Conservation (phyloP, 2,113 vertebrate genomes). For the Chaenogobius annularis region DNA sequence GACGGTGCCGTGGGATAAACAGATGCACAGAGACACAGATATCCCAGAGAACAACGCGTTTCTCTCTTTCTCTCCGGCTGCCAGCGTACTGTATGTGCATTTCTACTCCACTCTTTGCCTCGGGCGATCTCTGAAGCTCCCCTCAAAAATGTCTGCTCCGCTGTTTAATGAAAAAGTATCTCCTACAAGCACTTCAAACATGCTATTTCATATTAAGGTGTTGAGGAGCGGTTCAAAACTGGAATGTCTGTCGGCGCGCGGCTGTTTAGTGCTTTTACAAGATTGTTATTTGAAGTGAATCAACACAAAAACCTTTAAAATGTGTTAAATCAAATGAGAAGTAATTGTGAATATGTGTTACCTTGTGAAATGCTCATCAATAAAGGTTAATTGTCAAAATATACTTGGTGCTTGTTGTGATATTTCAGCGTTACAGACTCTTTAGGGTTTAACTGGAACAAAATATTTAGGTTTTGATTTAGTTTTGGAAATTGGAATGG, state of each 20-base stretch:
- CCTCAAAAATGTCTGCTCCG: constrained; percentile 44
- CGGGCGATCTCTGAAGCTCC: constrained; percentile 51
- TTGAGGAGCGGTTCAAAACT: not conserved
- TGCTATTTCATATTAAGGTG: constrained; percentile 6
- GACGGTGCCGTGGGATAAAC: constrained; percentile 63
- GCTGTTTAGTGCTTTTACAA: constrained; percentile 1
- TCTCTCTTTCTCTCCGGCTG: constrained; percentile 11
- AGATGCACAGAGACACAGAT: constrained; percentile 63
- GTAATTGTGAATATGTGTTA: not conserved
- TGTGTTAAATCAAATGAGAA: not conserved
- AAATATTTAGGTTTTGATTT: too few species aligned
- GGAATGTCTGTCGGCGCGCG: too few species aligned
- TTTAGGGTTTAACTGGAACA: too few species aligned
- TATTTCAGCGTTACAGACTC: too few species aligned
- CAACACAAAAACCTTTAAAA: not conserved
- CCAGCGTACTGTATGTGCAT: constrained; percentile 44
- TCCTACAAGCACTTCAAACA: constrained; percentile 41
- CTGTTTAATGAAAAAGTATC: constrained; percentile 37
- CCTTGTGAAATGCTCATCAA: not conserved
- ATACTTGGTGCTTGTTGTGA: too few species aligned
- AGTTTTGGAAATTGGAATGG: too few species aligned
- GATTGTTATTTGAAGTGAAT: constrained; percentile 1
- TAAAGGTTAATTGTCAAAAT: not conserved
- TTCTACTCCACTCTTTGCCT: constrained; percentile 55
- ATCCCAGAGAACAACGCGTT: constrained; percentile 51